Evolutionary conservation across 2,113 vertebrate species (phyloP).

Genomic region (Entelurus aequoreus): DNA sequence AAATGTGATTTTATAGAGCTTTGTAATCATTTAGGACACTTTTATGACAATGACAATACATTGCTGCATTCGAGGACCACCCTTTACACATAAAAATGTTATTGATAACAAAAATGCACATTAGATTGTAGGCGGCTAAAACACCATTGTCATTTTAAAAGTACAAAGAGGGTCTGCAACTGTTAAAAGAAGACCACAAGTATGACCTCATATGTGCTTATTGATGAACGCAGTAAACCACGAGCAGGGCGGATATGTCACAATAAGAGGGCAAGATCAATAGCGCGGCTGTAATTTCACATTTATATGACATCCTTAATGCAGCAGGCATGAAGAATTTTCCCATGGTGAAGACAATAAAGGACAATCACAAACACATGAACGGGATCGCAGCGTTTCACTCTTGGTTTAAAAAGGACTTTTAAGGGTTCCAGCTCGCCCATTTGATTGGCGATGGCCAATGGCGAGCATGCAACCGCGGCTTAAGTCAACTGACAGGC

Average conservation of each 20-base stretch:
- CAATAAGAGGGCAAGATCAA: slow-evolving; percentile 4
- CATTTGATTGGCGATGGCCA: slow-evolving; percentile 68
- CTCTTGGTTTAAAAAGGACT: slow-evolving; percentile 47
- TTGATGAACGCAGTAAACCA: neutral
- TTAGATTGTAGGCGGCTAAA: too few species aligned
- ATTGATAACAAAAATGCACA: neutral
- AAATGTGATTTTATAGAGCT: too few species aligned
- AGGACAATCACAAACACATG: slow-evolving; percentile 70
- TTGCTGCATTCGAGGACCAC: too few species aligned
- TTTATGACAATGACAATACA: too few species aligned
- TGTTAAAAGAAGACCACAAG: neutral
- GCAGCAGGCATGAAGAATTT: slow-evolving; percentile 41
- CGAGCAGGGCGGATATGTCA: neutral
- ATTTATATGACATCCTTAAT: neutral
- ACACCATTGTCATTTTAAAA: too few species aligned
- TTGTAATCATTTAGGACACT: too few species aligned
- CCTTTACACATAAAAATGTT: neutral
- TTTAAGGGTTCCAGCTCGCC: slow-evolving; percentile 39
- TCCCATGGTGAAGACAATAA: slow-evolving; percentile 65
- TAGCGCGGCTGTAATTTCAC: neutral
- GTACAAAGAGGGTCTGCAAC: too few species aligned
- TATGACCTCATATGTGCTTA: neutral
- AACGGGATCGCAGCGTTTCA: slow-evolving; percentile 55
- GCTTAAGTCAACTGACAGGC: slow-evolving; percentile 35
- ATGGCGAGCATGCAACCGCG: slow-evolving; percentile 51